These are phyloP conservation scores for Melopsittacus undulatus DNA, from an alignment of 2,797 vertebrate species.

Conservation along the genomic window DNA sequence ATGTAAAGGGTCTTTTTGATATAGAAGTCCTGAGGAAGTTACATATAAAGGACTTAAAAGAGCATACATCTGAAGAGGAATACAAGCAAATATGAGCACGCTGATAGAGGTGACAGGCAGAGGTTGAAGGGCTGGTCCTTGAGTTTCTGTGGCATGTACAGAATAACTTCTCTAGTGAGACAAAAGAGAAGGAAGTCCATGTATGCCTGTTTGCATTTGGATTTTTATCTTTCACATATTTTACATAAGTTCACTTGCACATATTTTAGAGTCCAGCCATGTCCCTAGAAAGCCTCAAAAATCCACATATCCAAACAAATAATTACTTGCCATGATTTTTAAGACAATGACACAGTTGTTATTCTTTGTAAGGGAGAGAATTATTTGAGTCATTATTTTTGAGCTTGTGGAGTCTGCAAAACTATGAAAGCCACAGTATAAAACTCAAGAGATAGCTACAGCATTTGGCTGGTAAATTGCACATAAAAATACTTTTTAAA, in stretches of 20 bases:
- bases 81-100: rapidly evolving
- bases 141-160: rapidly evolving
- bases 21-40: neutral
- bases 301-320: neutral
- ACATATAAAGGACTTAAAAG: neutral
- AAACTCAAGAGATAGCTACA: neutral
- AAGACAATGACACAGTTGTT: neutral
- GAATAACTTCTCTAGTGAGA: neutral
- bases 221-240: neutral
- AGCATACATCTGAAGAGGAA: neutral
- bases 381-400: neutral
- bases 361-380: neutral
- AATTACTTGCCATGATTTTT: neutral
- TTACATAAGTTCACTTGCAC: neutral
- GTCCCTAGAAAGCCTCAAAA: neutral
- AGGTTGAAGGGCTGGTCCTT: neutral
- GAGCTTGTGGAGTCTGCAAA: neutral
- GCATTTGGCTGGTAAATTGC: neutral
- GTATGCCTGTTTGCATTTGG: neutral
- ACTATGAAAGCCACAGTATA: neutral
- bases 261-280: neutral
- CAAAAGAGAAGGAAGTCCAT: neutral
- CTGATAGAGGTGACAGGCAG: neutral
- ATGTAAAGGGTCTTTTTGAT: neutral
- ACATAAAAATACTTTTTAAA: neutral